Evolutionary conservation across 2,113 vertebrate genomes (phyloP).

Genomic region (Zosterops pallidus): DNA sequence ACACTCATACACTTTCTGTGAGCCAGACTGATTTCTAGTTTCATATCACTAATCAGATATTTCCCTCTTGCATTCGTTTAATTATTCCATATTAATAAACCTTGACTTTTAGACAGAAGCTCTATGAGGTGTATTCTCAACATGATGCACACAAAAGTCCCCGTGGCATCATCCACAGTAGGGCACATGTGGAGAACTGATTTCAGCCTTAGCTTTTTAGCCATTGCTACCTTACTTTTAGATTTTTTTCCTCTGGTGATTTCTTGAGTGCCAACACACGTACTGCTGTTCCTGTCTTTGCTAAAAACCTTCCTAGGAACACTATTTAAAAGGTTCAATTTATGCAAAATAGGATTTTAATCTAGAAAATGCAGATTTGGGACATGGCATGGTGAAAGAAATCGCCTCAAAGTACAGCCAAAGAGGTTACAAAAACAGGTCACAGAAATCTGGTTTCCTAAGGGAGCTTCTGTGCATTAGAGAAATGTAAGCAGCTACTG

Average conservation of each 20-base stretch:
- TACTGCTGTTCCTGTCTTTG: background rate
- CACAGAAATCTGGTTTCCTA: background rate
- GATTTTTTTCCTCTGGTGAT: background rate
- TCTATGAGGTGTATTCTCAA: background rate
- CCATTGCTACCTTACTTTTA: background rate
- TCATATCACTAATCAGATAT: background rate
- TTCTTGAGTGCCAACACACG: background rate
- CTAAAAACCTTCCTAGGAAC: background rate
- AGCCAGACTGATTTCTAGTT: background rate
- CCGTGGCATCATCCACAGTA: background rate
- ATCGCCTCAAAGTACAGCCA: background rate
- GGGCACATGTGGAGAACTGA: background rate
- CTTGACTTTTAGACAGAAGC: slow-evolving; percentile 18
- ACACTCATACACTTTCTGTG: background rate
- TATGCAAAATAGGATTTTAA: slow-evolving; percentile 17
- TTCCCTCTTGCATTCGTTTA: slow-evolving; percentile 13
- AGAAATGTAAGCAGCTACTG: background rate
- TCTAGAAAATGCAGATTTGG: slow-evolving; percentile 11
- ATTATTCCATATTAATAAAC: slow-evolving; percentile 45
- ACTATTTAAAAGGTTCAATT: background rate
- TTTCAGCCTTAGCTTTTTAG: background rate
- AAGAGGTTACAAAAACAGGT: background rate
- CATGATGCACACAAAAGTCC: background rate
- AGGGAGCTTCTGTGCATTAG: background rate
- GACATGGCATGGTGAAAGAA: background rate